Conservation (phyloP, 1,140 invertebrate species). For the Pemphigus obesinymphae region DNA sequence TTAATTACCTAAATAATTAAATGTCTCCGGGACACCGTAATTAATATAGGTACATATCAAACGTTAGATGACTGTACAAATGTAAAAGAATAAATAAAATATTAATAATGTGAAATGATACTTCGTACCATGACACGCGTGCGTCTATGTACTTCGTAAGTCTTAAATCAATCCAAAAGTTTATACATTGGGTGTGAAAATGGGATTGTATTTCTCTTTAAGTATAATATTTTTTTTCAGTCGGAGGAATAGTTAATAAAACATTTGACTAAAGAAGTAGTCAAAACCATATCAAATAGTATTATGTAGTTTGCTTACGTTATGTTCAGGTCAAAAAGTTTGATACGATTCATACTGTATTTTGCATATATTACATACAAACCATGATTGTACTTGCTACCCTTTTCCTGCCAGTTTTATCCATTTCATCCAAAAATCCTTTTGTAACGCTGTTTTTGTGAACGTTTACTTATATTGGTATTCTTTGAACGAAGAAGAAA, state of each 20-base stretch:
- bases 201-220: too few species aligned
- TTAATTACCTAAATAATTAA: too few species aligned
- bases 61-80: too few species aligned
- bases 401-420: neutral
- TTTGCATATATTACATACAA: neutral
- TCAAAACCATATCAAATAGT: neutral
- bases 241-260: neutral
- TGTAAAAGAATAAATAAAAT: too few species aligned
- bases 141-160: too few species aligned
- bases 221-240: too few species aligned
- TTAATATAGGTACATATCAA: too few species aligned
- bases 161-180: too few species aligned
- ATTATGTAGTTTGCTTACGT: neutral
- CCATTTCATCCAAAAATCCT: neutral
- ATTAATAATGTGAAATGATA: too few species aligned
- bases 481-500: neutral
- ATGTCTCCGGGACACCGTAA: too few species aligned
- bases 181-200: too few species aligned
- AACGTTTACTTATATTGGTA: neutral
- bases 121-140: too few species aligned
- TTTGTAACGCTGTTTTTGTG: neutral
- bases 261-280: neutral
- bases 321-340: neutral
- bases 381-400: neutral
- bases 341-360: neutral